Base-by-base conservation (phyloP, 2,888 invertebrate species). In the Ormyrus thymus region DNA sequence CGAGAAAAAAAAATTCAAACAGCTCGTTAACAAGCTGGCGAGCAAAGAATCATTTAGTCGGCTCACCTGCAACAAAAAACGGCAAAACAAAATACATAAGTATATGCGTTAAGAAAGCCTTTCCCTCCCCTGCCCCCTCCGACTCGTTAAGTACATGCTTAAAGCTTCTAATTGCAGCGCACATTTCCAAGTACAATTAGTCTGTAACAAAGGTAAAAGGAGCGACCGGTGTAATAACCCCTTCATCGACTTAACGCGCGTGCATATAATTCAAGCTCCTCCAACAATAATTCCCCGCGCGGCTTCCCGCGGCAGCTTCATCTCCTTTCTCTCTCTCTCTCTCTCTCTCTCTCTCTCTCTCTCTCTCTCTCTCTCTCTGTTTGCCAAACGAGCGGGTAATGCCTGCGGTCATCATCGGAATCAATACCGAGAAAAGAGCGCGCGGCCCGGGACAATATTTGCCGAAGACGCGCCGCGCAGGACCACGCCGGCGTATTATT, bases 361-460 rank as follows among this genome's bases (percentile, higher is more conserved):
- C 56, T 56, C 7, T 50, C 70, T 59, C 43, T 58, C 15, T 13
- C 10, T 53, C 10, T 66, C 11, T 55, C 15, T 59, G 50, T 61
- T 50, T 61, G 58, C 43, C 71, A 15, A 58, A 58, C 6, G 29
- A 15, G 64, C 61, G 29, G 48, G 48, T 68, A 68, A 61, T 61
- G 75, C 59, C 62, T 53, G 11, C 56, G 15, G 11, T 55, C 2
- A 8, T 43, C 56, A 11, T 50, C 11, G 7, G 64, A 74, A 74
- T 78, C 78, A 81, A 83, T 82, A 82, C 79, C 69, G 74, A 69
- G 76, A 80, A 83, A 78, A 83, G 78, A 29, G 29, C 29, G 29
- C 29, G 29, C 4, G 29, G 29, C 29, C 81, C 80, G 82, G 80
- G 83, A 83, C 84, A 84, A 84, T 84, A 83, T 84, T 83, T 83